Evolutionary conservation across 2,888 invertebrate species (phyloP), one percentile per base, ranked within the genome.

Genomic region (Athrips mouffetella): DNA sequence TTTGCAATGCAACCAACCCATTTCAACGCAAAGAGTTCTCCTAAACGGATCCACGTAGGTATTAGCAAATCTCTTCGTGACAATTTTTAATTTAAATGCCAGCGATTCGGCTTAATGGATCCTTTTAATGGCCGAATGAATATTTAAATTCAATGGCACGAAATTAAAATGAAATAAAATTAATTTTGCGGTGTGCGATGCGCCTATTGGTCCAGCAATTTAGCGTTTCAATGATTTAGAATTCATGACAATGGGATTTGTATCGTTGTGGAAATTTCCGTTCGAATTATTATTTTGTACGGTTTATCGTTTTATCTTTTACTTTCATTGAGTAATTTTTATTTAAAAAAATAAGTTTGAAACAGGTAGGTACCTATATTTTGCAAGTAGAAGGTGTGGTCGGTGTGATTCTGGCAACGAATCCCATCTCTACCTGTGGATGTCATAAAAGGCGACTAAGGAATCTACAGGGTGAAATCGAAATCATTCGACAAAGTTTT

Each of bases 161-260:
- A 73, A 75, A 76, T 79, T 76, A 73, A 73, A 78, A 76, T 77
- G 65, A 70, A 73, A 77, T 75, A 70, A 73, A 77, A 78, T 76
- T 74, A 74, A 76, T 76, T 74, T 69, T 53, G 45, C 30, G 25
- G 20, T 33, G 51, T 31, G 8, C 21, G 27, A 11, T 11, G 15
- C 16, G 27, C 20, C 25, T 31, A 50, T 44, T 47, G 50, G 37
- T 45, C 33, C 16, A 15, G 45, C 27, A 31, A 47, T 50, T 30
- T 39, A 23, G 42, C 42, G 42, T 48, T 35, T 41, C 10, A 47
- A 39, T 39, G 39, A 47, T 47, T 47, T 47, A 47, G 27, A 46
- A 48, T 51, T 46, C 33, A 47, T 42, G 29, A 46, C 44, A 35
- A 42, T 42, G n/a, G 42, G 29, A 41, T 41, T 41, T 27, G 41